Conservation (phyloP, 1,140 invertebrate species). For the Apis dorsata region DNA sequence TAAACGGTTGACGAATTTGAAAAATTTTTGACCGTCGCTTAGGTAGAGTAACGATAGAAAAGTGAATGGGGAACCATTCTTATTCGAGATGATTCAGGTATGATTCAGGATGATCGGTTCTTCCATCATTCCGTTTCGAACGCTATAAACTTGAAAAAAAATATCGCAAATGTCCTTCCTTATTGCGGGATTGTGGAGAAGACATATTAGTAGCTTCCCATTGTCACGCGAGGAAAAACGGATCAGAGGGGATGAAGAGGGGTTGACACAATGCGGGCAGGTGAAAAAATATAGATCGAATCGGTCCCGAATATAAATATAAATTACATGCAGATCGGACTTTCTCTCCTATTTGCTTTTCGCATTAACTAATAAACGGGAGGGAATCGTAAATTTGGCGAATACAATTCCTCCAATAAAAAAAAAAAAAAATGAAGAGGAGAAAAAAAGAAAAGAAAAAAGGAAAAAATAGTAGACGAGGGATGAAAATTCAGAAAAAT, state of each 20-base stretch:
- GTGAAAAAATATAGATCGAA: slow-evolving; percentile 43
- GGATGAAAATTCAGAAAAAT: background rate
- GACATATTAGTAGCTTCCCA: slow-evolving; percentile 49
- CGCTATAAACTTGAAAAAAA: slow-evolving; percentile 53
- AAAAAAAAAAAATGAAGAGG: too few species aligned
- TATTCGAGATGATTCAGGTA: background rate
- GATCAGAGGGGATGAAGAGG: background rate
- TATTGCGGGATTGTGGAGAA: slow-evolving; percentile 28
- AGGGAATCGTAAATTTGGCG: background rate
- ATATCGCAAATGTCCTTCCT: slow-evolving; percentile 19
- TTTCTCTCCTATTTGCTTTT: background rate
- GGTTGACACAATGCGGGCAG: slow-evolving; percentile 21
- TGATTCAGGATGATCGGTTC: slow-evolving; percentile 1
- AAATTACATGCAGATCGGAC: slow-evolving; percentile 15
- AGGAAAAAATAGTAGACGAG: too few species aligned
- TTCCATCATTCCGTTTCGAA: slow-evolving; percentile 6
- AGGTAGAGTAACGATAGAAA: too few species aligned
- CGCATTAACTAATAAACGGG: background rate
- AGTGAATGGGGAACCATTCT: too few species aligned
- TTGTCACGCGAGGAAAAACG: slow-evolving; percentile 22
- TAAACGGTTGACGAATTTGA: too few species aligned
- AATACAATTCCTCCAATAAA: background rate
- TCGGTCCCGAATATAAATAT: background rate
- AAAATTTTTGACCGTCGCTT: background rate
- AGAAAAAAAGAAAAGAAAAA: background rate